Base-by-base conservation (phyloP, 2,888 invertebrate genomes). In the Acleris holmiana region DNA sequence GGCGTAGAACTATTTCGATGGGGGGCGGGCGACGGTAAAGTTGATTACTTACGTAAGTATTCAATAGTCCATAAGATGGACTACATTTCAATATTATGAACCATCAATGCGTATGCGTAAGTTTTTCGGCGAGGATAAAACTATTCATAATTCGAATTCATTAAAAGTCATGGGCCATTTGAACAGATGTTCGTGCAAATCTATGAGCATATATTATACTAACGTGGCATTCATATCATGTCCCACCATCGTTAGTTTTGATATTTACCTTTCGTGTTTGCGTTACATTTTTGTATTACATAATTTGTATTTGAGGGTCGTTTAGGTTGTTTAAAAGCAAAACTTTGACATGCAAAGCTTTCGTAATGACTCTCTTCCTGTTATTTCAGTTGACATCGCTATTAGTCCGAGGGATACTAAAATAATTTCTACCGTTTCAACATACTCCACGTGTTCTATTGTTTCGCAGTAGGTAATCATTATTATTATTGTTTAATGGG, bases 371-470 rank as follows among this genome's bases (percentile, higher is more conserved):
- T 74, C 64, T 68, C 76, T 73, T 80, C 78, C 80, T 84, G 82
- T 85, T 86, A 77, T 85, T 83, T 80, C 77, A 83, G 77, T 80
- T 66, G 70, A 29, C 29, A 29, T 79, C 80, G 76, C 80, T 74
- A 76, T 76, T 75, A 78, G 77, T 78, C 75, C 73, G 62, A 66
- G 29, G 29, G 29, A 67, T 69, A 71, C 70, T 72, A 72, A 74
- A 78, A 74, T 83, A 76, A 80, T 80, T 81, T 75, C 73, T 78
- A 73, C 71, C 71, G 77, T 83, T 76, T 71, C 71, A 70, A 76
- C 72, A 78, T 78, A 78, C 71, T 68, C 74, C 70, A 71, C 79
- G 80, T 81, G 79, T 77, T 69, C 81, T 73, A 84, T 86, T 88
- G 85, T 88, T 84, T 70, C 73, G 65, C 62, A 21, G 55, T 66